Conservation (phyloP, 2,888 invertebrate species). For the Stenodema calcarata region DNA sequence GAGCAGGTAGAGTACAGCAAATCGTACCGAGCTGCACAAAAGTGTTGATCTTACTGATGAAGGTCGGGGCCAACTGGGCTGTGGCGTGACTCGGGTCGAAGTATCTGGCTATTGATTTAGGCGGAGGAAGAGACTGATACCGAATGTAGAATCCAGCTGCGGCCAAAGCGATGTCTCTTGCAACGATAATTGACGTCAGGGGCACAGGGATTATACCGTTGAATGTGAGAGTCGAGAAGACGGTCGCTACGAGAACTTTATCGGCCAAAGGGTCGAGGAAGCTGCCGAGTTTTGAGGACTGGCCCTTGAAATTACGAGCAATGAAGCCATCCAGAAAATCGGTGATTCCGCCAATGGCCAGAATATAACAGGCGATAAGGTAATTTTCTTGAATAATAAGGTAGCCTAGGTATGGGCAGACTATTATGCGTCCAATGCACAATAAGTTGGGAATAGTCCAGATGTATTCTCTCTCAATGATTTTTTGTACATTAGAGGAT, state of each 20-base stretch:
- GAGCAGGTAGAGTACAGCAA: constrained; percentile 86
- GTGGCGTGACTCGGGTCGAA: constrained; percentile 93
- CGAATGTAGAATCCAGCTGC: constrained; percentile 87
- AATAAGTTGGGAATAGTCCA: constrained; percentile 92
- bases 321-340: constrained; percentile 96
- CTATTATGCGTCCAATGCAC: constrained; percentile 81
- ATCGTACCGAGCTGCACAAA: constrained; percentile 85
- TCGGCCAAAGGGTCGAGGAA: constrained; percentile 97
- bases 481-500: background rate
- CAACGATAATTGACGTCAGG: constrained; percentile 81
- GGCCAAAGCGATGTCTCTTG: constrained; percentile 82
- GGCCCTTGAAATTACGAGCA: constrained; percentile 88
- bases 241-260: constrained; percentile 87
- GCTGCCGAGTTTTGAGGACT: constrained; percentile 91
- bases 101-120: constrained; percentile 83
- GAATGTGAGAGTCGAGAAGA: constrained; percentile 87
- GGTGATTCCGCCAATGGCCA: constrained; percentile 86
- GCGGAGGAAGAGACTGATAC: constrained; percentile 86
- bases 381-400: constrained; percentile 84
- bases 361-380: constrained; percentile 76
- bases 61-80: constrained; percentile 90
- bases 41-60: constrained; percentile 94
- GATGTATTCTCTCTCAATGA: constrained; percentile 78
- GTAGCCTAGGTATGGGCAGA: constrained; percentile 89
- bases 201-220: constrained; percentile 79